A percentile compares a stretch with the other conserved stretches of the same genome.
phyloP scores from a whole-genome alignment of 2,113 vertebrate genomes.

The Sturnus vulgaris region DNA sequence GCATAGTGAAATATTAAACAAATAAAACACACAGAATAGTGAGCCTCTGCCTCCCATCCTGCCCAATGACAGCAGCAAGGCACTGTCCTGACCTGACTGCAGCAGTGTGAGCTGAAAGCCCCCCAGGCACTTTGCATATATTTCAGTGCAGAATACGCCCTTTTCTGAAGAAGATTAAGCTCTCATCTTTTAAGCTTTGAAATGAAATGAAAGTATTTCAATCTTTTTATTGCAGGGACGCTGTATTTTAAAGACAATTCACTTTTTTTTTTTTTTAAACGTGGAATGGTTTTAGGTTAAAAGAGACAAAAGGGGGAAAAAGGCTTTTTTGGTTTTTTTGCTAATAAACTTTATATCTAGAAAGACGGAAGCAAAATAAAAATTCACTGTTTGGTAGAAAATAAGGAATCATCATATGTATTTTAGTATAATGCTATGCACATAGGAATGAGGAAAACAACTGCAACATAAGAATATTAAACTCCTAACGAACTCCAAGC shows the following conservation, averaged over 20 bases:
- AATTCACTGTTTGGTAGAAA: neutral
- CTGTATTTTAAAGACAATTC: neutral
- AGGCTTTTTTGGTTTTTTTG: neutral
- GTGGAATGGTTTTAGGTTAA: neutral
- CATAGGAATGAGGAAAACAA: neutral
- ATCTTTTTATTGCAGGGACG: neutral
- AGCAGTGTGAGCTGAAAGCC: neutral
- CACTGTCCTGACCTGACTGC: neutral
- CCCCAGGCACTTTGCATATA: neutral
- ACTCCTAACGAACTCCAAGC: neutral
- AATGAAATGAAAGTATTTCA: neutral
- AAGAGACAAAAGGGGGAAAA: fast-evolving
- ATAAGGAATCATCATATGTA: neutral
- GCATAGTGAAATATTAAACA: neutral
- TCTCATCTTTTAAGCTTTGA: conserved; percentile 2
- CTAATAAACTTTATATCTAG: neutral
- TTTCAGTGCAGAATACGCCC: conserved; percentile 6
- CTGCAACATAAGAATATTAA: neutral
- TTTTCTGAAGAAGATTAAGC: conserved; percentile 29
- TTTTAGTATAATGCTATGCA: neutral
- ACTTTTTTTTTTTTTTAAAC: neutral
- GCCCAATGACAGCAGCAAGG: neutral
- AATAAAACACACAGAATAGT: neutral
- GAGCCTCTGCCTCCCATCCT: neutral
- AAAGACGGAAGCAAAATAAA: neutral